phyloP scores from a whole-genome alignment of 1,140 invertebrate species.

The Eumaeus atala region DNA sequence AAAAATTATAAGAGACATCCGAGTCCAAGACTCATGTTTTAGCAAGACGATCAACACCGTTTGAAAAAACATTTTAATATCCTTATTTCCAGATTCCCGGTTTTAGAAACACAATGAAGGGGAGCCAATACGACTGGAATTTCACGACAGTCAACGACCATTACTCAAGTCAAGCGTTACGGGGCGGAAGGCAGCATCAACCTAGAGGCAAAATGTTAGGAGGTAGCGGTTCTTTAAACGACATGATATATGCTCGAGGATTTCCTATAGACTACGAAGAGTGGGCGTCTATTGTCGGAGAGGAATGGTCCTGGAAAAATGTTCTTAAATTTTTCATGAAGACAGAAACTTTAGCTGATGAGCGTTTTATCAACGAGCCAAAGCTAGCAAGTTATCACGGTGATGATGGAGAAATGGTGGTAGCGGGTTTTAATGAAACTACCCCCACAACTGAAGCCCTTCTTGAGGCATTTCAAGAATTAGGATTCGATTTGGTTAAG shows the following conservation, averaged over 20 bases:
- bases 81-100: conserved; percentile 41
- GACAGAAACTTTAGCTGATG: conserved; percentile 51
- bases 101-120: conserved; percentile 35
- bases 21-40: too few species aligned
- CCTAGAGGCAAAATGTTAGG: conserved; percentile 77
- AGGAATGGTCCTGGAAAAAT: conserved; percentile 87
- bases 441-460: conserved; percentile 33
- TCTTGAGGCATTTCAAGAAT: conserved; percentile 45
- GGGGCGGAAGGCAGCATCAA: conserved; percentile 41
- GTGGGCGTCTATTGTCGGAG: conserved; percentile 78
- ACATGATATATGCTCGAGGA: conserved; percentile 88
- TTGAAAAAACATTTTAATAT: background rate
- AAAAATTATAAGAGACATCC: too few species aligned
- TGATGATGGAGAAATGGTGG: conserved; percentile 47
- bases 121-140: conserved; percentile 52
- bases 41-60: too few species aligned
- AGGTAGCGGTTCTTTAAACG: conserved; percentile 84
- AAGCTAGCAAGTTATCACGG: conserved; percentile 41
- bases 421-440: conserved; percentile 33
- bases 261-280: conserved; percentile 83
- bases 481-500: conserved; percentile 41
- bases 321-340: conserved; percentile 67
- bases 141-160: conserved; percentile 44
- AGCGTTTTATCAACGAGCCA: conserved; percentile 39
- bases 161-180: conserved; percentile 41